Percentiles rank a stretch among this genome's conserved stretches.
Evolutionary conservation across 2,797 vertebrate genomes (phyloP).

Genomic region (Petrocephalus schoutedeni): DNA sequence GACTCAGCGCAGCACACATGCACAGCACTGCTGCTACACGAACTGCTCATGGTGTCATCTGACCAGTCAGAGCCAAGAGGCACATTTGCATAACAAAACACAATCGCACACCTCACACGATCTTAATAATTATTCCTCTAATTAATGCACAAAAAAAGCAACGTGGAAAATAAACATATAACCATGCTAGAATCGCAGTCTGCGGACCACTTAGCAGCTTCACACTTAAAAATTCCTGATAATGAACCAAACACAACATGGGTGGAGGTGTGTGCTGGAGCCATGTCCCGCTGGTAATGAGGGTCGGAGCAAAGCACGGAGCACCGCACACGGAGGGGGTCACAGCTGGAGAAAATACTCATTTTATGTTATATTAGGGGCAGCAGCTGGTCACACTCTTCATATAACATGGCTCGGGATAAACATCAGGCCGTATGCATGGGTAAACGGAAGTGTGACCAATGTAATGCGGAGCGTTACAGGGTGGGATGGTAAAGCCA

Average conservation of each 20-base stretch:
- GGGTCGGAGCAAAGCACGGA: not conserved
- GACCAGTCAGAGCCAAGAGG: not conserved
- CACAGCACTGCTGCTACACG: not conserved
- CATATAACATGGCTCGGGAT: not conserved
- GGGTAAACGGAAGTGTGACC: not conserved
- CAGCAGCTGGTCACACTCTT: not conserved
- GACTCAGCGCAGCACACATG: not conserved
- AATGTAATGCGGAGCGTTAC: not conserved
- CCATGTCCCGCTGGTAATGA: not conserved
- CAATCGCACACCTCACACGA: not conserved
- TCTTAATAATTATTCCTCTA: not conserved
- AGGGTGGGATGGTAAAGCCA: not conserved
- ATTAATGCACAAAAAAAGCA: not conserved
- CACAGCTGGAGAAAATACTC: not conserved
- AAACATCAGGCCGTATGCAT: not conserved
- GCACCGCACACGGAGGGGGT: not conserved
- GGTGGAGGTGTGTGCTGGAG: not conserved
- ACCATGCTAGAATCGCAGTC: slow-evolving; percentile 17
- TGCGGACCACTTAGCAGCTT: slow-evolving; percentile 3
- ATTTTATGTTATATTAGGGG: not conserved
- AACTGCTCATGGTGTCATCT: not conserved
- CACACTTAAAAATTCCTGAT: slow-evolving; percentile 17
- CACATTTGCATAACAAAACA: not conserved
- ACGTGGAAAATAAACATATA: slow-evolving; percentile 9
- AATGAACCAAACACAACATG: not conserved